These are phyloP conservation scores for Barypeithes pellucidus DNA, from an alignment of 2,888 invertebrate species.

Conservation along the genomic window DNA sequence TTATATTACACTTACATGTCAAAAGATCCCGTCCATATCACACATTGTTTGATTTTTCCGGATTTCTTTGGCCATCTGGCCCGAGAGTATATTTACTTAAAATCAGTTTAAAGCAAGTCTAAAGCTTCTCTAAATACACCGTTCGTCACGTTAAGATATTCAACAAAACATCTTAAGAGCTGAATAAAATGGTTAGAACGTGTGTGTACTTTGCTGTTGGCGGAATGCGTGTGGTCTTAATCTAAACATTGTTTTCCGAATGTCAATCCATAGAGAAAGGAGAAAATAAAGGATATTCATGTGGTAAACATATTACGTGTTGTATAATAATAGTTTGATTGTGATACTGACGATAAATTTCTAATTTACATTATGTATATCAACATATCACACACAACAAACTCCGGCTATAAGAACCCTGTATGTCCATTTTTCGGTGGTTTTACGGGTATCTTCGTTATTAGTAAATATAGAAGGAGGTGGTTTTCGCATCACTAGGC, in stretches of 20 bases:
- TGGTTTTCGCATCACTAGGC: too few relatives aligned
- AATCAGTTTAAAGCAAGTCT: constrained; percentile 32
- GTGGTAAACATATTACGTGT: too few relatives aligned
- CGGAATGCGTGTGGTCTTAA: constrained; percentile 37
- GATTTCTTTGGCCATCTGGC: constrained; percentile 32
- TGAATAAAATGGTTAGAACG: constrained; percentile 38
- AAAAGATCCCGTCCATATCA: constrained; percentile 3
- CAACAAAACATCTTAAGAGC: constrained; percentile 44
- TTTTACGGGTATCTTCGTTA: too few relatives aligned
- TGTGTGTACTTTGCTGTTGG: constrained; percentile 30
- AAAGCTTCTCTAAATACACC: constrained; percentile 37
- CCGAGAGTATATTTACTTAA: constrained; percentile 40
- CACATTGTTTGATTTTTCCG: constrained; percentile 24
- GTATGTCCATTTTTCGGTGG: too few relatives aligned
- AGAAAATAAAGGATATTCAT: not conserved
- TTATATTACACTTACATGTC: not conserved
- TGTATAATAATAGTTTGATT: too few relatives aligned
- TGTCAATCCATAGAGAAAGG: not conserved
- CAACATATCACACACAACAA: too few relatives aligned
- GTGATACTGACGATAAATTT: too few relatives aligned
- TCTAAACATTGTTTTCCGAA: constrained; percentile 26
- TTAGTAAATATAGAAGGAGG: too few relatives aligned
- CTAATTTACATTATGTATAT: too few relatives aligned
- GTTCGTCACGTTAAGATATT: constrained; percentile 40
- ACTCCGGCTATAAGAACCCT: too few relatives aligned